Evolutionary conservation across 2,113 vertebrate species (phyloP).

Genomic region (Mola mola): DNA sequence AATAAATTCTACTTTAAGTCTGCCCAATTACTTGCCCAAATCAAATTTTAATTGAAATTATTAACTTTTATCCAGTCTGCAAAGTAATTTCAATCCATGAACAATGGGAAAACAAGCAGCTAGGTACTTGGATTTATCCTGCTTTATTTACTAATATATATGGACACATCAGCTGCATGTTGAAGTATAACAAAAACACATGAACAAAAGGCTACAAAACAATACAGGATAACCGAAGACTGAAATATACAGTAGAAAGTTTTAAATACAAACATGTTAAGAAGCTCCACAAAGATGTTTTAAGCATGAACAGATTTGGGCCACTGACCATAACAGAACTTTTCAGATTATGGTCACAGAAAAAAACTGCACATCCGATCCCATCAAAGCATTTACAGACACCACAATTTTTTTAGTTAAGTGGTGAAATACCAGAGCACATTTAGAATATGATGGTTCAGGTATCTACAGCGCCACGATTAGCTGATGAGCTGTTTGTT

Average conservation of each 20-base stretch:
- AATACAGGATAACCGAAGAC: background rate
- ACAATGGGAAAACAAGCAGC: background rate
- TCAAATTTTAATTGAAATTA: too few relatives aligned
- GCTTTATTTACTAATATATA: conserved; percentile 64
- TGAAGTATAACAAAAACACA: background rate
- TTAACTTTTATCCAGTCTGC: too few relatives aligned
- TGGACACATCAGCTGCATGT: conserved; percentile 3
- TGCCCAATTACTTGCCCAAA: too few relatives aligned
- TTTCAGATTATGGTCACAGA: too few relatives aligned
- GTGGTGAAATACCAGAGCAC: too few relatives aligned
- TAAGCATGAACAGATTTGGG: background rate
- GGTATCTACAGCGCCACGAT: background rate
- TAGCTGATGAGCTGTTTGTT: conserved; percentile 42
- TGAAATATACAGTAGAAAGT: conserved; percentile 9
- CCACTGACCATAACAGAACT: too few relatives aligned
- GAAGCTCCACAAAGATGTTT: background rate
- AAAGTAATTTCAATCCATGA: too few relatives aligned
- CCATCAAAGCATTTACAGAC: too few relatives aligned
- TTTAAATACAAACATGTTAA: conserved; percentile 22
- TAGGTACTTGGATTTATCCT: background rate
- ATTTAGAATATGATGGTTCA: too few relatives aligned
- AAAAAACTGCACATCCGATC: background rate
- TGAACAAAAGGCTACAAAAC: conserved; percentile 1
- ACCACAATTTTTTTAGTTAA: too few relatives aligned
- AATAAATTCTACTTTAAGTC: too few relatives aligned